Evolutionary conservation across 2,113 vertebrate species (phyloP), one percentile per base, ranked within the genome.

Genomic region (Okapia johnstoni): DNA sequence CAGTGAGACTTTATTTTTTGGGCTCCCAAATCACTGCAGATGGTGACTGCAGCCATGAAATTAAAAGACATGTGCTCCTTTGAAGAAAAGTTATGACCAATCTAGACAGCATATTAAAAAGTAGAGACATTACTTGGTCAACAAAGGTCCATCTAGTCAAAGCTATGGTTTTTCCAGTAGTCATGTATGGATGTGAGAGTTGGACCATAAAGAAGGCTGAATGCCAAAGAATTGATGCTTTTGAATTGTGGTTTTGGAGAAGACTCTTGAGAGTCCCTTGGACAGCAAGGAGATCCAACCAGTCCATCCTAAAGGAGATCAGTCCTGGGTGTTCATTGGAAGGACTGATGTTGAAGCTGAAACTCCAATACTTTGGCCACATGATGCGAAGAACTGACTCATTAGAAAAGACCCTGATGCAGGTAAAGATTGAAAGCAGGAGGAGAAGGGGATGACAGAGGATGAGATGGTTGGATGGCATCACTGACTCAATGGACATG

Each of bases 171-270:
- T 23, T 70, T 36, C 63, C n/a, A 21, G 63, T 36, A 0, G n/a
- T 70, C 63, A 36, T 12, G 63, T 23, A 36, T 5, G 63, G 63
- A 36, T 36, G n/a, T 70, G 9, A 36, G 19, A 70, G n/a, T 36
- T 6, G 63, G n/a, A 23, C n/a, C 5, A 12, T 36, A 23, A 58
- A 70, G 63, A 70, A 2, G 0, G 63, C 19, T 70, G n/a, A 70
- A 0, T 0, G 5, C n/a, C 0, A 0, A 70, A 70, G 63, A 70
- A 36, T 1, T 11, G 63, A 21, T 70, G 5, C 9, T 70, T 70
- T 1, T 70, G 63, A 70, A 36, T 9, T 70, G 63, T 23, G n/a
- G 2, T 21, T 17, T 36, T 70, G n/a, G 63, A 70, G 2, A 21
- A 70, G 63, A 23, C 19, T 36, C 63, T 70, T 36, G 63, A 21